Evolutionary conservation across 2,113 vertebrate genomes (phyloP).

Genomic region (Poeciliopsis prolifica): DNA sequence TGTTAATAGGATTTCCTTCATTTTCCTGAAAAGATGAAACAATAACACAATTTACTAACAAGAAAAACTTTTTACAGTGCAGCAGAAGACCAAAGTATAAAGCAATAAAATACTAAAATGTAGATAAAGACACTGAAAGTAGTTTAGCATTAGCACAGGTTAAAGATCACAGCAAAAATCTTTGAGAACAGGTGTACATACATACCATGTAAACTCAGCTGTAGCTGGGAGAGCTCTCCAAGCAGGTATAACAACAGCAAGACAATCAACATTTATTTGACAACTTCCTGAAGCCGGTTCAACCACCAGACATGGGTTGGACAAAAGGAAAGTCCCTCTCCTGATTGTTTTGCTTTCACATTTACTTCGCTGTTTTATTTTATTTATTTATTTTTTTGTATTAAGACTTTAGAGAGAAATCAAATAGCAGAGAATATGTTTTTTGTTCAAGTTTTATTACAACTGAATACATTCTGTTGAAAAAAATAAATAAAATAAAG

Average conservation of each 20-base stretch:
- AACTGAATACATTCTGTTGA: neutral
- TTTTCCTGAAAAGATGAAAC: conserved; percentile 35
- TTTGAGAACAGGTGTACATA: conserved; percentile 22
- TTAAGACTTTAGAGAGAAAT: neutral
- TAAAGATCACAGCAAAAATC: neutral
- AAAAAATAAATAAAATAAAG: no score
- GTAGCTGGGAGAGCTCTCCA: neutral
- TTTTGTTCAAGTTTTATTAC: neutral
- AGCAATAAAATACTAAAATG: neutral
- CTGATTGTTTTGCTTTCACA: conserved; percentile 60
- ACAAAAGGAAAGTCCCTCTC: conserved; percentile 34
- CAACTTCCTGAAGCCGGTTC: conserved; percentile 20
- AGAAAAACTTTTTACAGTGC: neutral
- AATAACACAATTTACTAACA: neutral
- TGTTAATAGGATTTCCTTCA: neutral
- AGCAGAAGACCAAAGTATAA: neutral
- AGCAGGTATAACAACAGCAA: conserved; percentile 11
- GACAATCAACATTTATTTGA: neutral
- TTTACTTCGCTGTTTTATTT: neutral
- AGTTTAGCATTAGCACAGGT: neutral
- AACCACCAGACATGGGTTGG: conserved; percentile 3
- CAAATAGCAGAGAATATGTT: neutral
- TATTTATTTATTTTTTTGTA: neutral
- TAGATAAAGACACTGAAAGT: neutral
- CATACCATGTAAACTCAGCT: conserved; percentile 34